phyloP scores from a whole-genome alignment of 2,888 invertebrate genomes.

The Apamea epomidion region DNA sequence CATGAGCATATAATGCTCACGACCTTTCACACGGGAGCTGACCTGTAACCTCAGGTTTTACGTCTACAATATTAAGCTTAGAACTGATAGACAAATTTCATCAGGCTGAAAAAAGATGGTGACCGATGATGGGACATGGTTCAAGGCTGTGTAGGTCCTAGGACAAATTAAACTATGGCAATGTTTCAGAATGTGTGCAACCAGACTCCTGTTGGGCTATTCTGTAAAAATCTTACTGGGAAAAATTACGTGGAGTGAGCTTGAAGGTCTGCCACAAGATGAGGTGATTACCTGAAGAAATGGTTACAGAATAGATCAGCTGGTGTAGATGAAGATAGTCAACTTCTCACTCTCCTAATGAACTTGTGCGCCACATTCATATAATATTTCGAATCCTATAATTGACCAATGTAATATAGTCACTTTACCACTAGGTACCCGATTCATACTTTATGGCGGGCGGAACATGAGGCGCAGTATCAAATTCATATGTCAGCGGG shows the following conservation, averaged over 20 bases:
- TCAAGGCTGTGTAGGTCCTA: no score
- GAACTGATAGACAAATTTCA: neutral
- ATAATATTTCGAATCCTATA: neutral
- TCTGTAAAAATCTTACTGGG: neutral
- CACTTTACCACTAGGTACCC: neutral
- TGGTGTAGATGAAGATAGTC: neutral
- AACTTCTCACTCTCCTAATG: neutral
- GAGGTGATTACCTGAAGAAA: neutral
- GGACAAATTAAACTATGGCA: neutral
- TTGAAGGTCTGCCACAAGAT: neutral
- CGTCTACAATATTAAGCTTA: slow-evolving; percentile 6
- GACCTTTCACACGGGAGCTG: slow-evolving; percentile 68
- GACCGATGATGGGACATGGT: neutral
- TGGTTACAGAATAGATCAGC: neutral
- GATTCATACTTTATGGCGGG: no score
- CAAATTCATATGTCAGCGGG: neutral
- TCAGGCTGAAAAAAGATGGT: neutral
- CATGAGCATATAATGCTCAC: slow-evolving; percentile 40
- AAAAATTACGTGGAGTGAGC: neutral
- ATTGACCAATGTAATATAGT: neutral
- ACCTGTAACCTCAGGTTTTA: slow-evolving; percentile 55
- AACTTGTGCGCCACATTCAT: neutral
- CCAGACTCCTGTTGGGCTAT: neutral
- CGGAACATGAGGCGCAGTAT: no score
- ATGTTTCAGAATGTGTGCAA: neutral